A percentile compares a stretch with the other conserved stretches of the same genome.
Conservation (phyloP, 2,113 vertebrate species). For the Hemicordylus capensis region DNA sequence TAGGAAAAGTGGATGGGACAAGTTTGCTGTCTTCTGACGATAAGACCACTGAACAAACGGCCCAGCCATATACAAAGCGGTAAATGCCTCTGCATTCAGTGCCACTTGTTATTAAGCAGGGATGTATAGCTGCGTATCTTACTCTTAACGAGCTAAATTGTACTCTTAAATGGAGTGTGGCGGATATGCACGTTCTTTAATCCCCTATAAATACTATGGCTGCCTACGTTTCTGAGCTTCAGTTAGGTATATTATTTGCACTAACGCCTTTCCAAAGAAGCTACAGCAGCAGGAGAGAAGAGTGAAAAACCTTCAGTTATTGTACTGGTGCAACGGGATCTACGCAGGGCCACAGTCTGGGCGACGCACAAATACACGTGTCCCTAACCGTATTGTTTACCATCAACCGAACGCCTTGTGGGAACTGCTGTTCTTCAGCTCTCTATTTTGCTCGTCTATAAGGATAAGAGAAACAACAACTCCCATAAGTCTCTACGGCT, state of each 20-base stretch:
- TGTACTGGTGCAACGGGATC: too few relatives aligned
- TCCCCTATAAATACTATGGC: not conserved
- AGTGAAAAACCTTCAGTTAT: too few relatives aligned
- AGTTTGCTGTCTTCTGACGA: not conserved
- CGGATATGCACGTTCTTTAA: too few relatives aligned
- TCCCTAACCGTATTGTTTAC: slow-evolving; percentile 80
- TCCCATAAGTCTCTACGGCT: slow-evolving; percentile 45
- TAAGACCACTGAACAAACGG: too few relatives aligned
- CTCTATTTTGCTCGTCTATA: accelerated
- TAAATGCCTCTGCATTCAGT: not conserved
- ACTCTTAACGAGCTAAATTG: not conserved
- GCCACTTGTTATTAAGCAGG: not conserved
- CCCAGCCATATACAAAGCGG: too few relatives aligned
- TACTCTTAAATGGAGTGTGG: not conserved
- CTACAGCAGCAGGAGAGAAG: too few relatives aligned
- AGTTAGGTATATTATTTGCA: not conserved
- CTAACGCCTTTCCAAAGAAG: too few relatives aligned
- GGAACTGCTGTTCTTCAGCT: slow-evolving; percentile 66
- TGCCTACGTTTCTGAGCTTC: not conserved
- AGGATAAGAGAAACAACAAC: slow-evolving; percentile 52
- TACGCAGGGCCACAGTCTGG: not conserved
- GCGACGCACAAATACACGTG: slow-evolving; percentile 75
- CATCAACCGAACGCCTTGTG: slow-evolving; percentile 59
- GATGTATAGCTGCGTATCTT: not conserved
- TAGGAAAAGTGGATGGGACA: not conserved